Evolutionary conservation across 1,140 invertebrate genomes (phyloP).

Genomic region (Samia ricini): DNA sequence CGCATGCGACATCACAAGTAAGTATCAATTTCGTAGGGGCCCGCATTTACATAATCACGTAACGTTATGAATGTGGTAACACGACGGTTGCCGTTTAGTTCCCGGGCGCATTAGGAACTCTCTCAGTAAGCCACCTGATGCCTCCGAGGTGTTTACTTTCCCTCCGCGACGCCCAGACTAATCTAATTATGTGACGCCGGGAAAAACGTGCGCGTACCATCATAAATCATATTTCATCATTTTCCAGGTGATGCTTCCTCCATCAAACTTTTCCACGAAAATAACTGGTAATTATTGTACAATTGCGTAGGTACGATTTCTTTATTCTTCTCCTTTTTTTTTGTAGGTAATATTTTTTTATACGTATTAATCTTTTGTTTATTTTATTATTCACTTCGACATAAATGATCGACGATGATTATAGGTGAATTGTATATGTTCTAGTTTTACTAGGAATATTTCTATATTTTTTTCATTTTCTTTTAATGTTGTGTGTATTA

Average conservation of each 20-base stretch:
- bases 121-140: constrained; percentile 41
- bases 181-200: constrained; percentile 44
- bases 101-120: constrained; percentile 37
- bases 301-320: no score
- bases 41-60: constrained; percentile 26
- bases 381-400: no score
- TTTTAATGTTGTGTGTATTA: no score
- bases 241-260: constrained; percentile 3
- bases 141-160: constrained; percentile 49
- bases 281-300: background rate
- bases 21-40: constrained; percentile 20
- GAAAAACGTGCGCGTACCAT: constrained; percentile 31
- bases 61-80: constrained; percentile 16
- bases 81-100: constrained; percentile 13
- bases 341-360: no score
- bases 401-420: no score
- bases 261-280: background rate
- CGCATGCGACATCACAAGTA: constrained; percentile 12
- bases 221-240: constrained; percentile 60
- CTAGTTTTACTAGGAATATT: no score
- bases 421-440: no score
- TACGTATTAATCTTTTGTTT: no score
- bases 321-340: no score
- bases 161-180: constrained; percentile 20
- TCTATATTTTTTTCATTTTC: no score